Evolutionary conservation across 2,113 vertebrate species (phyloP), one percentile per base, ranked within the genome.

Genomic region (Platycercus adscitus): DNA sequence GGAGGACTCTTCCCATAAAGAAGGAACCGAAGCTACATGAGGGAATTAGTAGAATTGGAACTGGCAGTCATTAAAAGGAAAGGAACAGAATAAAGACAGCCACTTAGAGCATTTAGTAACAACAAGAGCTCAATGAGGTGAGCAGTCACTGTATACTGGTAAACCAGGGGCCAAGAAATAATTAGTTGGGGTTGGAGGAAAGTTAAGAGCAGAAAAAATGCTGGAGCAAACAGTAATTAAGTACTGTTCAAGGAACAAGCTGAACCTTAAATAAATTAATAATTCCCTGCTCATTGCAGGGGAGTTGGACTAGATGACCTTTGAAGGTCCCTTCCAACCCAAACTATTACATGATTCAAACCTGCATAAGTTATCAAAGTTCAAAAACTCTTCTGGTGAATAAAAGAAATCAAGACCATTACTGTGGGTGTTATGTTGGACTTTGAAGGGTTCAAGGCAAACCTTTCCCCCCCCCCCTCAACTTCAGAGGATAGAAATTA

Each of bases 391-490:
- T 19, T 4, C 7, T 37, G 24, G 9, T 37, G 19, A 79, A 61
- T 33, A 56, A 58, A 66, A 35, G n/a, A 65, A 92, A 88, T 58
- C 4, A 52, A 90, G 64, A 49, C 14, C 1, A 43, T 58, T 88
- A 53, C 28, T 26, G 14, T 19, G 21, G 10, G 10, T 13, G 87
- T 91, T 79, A 49, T 8, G 9, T 41, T 35, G 8, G 26, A 82
- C 41, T 68, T 84, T 26, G 18, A 82, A 81, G 12, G 8, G 31
- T 56, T 7, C 0, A 1, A 71, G 49, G 19, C 10, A 94, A 82
- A 64, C 0, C 0, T 18, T 17, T 50, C 53, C 49, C 20, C 20
- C 33, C 20, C 20, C 41, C 13, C 41, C 9, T 21, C 9, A 81
- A 11, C n/a, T 87, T n/a, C 23, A 75, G 21, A 76, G 21, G 25